Conservation (phyloP, 2,888 invertebrate genomes). For the Acronicta leporina region DNA sequence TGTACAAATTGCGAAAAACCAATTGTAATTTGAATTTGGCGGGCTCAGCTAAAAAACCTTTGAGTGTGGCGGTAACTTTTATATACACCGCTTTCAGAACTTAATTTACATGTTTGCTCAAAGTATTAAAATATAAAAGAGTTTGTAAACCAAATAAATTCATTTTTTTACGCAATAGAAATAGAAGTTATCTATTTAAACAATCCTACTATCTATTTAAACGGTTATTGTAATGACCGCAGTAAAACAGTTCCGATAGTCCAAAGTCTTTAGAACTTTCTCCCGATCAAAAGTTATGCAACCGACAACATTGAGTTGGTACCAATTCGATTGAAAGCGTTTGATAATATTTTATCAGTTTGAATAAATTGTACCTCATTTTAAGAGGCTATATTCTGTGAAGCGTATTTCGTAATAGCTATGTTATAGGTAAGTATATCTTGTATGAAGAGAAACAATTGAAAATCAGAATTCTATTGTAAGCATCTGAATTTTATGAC, state of each 20-base stretch:
- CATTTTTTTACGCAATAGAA: background rate
- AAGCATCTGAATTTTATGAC: too few species aligned
- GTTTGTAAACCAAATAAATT: background rate
- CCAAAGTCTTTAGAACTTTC: constrained; percentile 55
- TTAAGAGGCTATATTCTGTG: constrained; percentile 24
- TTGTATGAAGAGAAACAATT: constrained; percentile 2
- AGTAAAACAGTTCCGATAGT: constrained; percentile 41
- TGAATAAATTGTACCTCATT: constrained; percentile 37
- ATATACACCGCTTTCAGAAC: background rate
- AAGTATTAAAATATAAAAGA: too few species aligned
- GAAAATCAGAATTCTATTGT: background rate
- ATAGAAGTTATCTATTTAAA: constrained; percentile 28
- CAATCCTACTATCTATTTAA: constrained; percentile 34
- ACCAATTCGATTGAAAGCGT: constrained; percentile 35
- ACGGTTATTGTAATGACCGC: constrained; percentile 30
- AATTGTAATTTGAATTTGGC: too few species aligned
- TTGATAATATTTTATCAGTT: constrained; percentile 51
- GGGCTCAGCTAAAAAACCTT: too few species aligned
- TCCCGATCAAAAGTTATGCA: constrained; percentile 52
- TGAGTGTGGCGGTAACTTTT: too few species aligned
- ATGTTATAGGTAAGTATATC: constrained; percentile 4
- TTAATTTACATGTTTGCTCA: too few species aligned
- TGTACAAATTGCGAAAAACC: too few species aligned
- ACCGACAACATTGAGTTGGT: constrained; percentile 28
- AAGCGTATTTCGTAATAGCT: constrained; percentile 27